Evolutionary conservation across 2,888 invertebrate genomes (phyloP), one percentile per base, ranked within the genome.

Genomic region (Netelia inedita): DNA sequence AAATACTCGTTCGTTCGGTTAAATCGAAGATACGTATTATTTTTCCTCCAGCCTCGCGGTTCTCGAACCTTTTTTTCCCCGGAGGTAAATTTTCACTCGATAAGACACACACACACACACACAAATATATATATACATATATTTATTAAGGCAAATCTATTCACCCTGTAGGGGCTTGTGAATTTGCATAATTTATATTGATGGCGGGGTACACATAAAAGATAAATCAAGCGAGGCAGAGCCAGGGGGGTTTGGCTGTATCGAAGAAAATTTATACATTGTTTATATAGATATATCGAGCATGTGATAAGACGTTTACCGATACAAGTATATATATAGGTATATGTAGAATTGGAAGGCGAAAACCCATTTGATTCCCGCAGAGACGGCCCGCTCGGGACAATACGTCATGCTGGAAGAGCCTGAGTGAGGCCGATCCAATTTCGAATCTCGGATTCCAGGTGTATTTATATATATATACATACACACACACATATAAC

Each of bases 331-430:
- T 63, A 72, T 35, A n/a, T 16, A 19, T 41, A 43, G n/a, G 68
- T 28, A 41, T 65, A 35, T 66, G 21, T n/a, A 61, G 50, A 53
- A 71, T 68, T 68, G 43, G 43, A 50, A 43, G 43, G 66, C 11
- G 76, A 69, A 66, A 72, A 59, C 41, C 65, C 53, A 66, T 74
- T 75, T 71, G 72, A 85, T 75, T 85, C 79, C 85, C 85, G 74
- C 19, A 66, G 85, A 85, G 79, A 85, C 74, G 53, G 46, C 35
- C 50, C 66, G 72, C 63, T 57, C 59, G 63, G 57, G 79, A 85
- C 87, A 85, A 85, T 85, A 84, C 82, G 78, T 84, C 85, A 87
- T 85, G 85, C 79, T 50, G 65, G 61, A 74, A 82, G 74, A 75
- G 28, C 59, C 28, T 41, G 50, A 79, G 78, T 78, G 74, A 69